phyloP scores from a whole-genome alignment of 2,888 invertebrate species.

The Ormyrus rosae region DNA sequence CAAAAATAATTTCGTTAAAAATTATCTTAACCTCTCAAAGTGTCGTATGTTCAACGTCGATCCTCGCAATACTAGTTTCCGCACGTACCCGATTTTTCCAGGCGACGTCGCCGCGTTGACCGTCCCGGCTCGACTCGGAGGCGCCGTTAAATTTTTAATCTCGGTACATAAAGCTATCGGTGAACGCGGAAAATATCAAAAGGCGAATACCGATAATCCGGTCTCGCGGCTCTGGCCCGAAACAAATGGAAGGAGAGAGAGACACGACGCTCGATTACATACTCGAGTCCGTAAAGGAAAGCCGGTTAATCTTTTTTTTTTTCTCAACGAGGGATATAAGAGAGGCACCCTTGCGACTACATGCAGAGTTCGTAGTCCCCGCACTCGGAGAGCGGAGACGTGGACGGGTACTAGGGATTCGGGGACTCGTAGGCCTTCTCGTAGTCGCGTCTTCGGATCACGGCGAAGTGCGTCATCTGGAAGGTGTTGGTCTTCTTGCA shows the following conservation, averaged over 20 bases:
- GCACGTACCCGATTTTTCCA: neutral
- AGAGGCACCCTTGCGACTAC: conserved; percentile 62
- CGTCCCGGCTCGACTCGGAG: neutral
- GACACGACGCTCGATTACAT: too few species aligned
- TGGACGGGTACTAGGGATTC: conserved; percentile 74
- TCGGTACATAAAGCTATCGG: neutral
- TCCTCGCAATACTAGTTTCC: neutral
- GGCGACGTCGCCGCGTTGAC: too few species aligned
- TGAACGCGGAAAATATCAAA: conserved; percentile 10
- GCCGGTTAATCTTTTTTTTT: neutral
- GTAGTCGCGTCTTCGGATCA: conserved; percentile 87
- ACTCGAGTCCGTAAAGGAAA: too few species aligned
- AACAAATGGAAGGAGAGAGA: too few species aligned
- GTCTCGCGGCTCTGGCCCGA: neutral
- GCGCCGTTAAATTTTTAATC: neutral
- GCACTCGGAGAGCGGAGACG: conserved; percentile 73
- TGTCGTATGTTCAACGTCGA: neutral
- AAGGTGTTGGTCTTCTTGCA: conserved; percentile 85
- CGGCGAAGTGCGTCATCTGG: conserved; percentile 92
- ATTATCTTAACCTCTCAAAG: neutral
- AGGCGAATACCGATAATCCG: neutral
- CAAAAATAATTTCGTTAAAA: conserved; percentile 17
- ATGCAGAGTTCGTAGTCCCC: conserved; percentile 73
- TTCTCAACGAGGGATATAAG: neutral
- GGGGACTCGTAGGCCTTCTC: conserved; percentile 77